Evolutionary conservation across 2,888 invertebrate species (phyloP).

Genomic region (Ditylenchus weischeri): DNA sequence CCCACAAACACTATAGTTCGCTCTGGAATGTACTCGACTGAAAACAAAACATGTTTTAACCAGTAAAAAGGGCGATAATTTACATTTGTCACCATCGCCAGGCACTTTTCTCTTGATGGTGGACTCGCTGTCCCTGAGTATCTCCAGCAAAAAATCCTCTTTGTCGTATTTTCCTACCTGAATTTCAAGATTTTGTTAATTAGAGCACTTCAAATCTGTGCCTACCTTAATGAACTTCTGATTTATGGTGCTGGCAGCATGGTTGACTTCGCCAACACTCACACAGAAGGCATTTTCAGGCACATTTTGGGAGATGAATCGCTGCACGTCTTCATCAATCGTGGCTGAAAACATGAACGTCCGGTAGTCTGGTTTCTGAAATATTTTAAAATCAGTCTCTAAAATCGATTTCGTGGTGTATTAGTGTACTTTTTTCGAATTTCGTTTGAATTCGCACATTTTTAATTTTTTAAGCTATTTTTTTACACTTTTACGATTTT

Average conservation of each 20-base stretch:
- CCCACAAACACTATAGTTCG: constrained; percentile 27
- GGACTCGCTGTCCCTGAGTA: constrained; percentile 16
- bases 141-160: constrained; percentile 22
- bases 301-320: constrained; percentile 6
- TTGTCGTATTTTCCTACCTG: constrained; percentile 21
- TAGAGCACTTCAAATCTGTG: not conserved
- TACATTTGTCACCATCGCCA: constrained; percentile 4
- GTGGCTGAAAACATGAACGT: constrained; percentile 30
- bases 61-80: not conserved
- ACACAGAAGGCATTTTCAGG: constrained; percentile 10
- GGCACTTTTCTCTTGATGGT: constrained; percentile 6
- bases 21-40: constrained; percentile 1
- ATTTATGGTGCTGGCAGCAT: constrained; percentile 16
- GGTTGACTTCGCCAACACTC: constrained; percentile 21
- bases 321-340: constrained; percentile 17
- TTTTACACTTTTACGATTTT: no score
- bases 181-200: not conserved
- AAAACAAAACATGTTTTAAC: no score
- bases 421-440: no score
- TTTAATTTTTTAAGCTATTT: no score
- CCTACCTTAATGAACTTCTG: constrained; percentile 24
- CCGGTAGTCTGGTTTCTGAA: constrained; percentile 10
- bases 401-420: no score
- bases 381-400: no score
- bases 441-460: no score